These are phyloP conservation scores for Sebastes minor DNA, from an alignment of 2,797 vertebrate species.

Conservation along the genomic window DNA sequence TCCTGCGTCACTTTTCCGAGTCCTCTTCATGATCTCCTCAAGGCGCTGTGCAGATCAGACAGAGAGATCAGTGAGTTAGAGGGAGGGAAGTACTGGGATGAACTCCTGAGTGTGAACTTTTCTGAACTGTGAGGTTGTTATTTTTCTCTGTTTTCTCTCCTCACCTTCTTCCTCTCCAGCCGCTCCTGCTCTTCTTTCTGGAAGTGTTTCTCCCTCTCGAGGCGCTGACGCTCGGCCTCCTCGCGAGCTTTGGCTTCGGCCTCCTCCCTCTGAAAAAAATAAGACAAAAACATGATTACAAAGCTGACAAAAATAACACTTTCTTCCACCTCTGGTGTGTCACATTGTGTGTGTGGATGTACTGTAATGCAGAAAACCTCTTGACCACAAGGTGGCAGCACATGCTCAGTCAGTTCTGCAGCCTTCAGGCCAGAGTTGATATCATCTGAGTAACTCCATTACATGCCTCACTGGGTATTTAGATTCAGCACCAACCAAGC, in stretches of 20 bases:
- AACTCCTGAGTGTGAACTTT: neutral
- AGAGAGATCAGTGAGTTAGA: neutral
- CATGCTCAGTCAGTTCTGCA: neutral
- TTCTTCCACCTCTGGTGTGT: neutral
- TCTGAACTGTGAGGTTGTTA: neutral
- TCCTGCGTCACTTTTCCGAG: constrained; percentile 88
- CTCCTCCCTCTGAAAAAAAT: constrained; percentile 86
- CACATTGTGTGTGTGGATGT: neutral
- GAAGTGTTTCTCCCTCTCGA: constrained; percentile 95
- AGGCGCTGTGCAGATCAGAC: constrained; percentile 84
- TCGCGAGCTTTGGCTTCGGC: constrained; percentile 87
- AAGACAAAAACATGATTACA: neutral
- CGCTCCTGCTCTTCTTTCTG: constrained; percentile 95
- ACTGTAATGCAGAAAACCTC: neutral
- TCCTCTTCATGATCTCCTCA: constrained; percentile 99
- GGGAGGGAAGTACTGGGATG: neutral
- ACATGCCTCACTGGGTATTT: constrained; percentile 26
- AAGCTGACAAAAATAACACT: too few relatives aligned
- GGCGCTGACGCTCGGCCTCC: constrained; percentile 90
- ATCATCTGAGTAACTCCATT: constrained; percentile 13
- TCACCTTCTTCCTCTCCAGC: constrained; percentile 92
- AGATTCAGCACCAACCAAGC: constrained; percentile 12
- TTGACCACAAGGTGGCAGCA: constrained; percentile 58
- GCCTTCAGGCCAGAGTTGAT: constrained; percentile 15
- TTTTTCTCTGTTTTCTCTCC: neutral